Conservation (phyloP, 23 tunicate species). For the Pegea sp. region DNA sequence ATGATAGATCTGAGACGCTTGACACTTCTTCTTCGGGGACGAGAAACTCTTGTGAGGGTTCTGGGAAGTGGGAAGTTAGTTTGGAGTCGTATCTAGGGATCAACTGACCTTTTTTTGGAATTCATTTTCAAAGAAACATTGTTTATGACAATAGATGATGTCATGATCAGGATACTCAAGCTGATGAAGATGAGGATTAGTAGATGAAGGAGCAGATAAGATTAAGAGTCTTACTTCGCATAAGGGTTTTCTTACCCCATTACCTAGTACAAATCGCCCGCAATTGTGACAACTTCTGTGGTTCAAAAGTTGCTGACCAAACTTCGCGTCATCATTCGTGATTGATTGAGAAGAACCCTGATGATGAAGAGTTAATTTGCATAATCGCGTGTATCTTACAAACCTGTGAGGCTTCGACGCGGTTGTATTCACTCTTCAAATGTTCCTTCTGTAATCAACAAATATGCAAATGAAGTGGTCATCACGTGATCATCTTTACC, state of each 20-base stretch:
- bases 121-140: conserved; percentile 37
- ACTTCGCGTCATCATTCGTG: not conserved
- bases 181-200: not conserved
- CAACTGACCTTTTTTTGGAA: conserved; percentile 24
- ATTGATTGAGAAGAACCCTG: too few species aligned
- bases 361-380: too few species aligned
- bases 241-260: conserved; percentile 63
- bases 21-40: conserved; percentile 40
- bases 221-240: conserved; percentile 63
- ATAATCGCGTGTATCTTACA: too few species aligned
- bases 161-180: conserved; percentile 33
- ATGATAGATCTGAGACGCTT: conserved; percentile 60
- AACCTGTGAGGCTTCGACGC: too few species aligned
- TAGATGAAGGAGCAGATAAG: too few species aligned
- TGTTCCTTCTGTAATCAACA: too few species aligned
- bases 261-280: conserved; percentile 16
- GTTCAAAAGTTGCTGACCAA: not conserved
- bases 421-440: too few species aligned
- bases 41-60: not conserved
- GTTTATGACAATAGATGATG: conserved; percentile 53
- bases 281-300: conserved; percentile 33
- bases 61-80: too few species aligned
- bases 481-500: too few species aligned
- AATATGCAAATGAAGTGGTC: too few species aligned
- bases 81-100: too few species aligned